Evolutionary conservation across 2,888 invertebrate species (phyloP).

Genomic region (Heteromurus nitidus): DNA sequence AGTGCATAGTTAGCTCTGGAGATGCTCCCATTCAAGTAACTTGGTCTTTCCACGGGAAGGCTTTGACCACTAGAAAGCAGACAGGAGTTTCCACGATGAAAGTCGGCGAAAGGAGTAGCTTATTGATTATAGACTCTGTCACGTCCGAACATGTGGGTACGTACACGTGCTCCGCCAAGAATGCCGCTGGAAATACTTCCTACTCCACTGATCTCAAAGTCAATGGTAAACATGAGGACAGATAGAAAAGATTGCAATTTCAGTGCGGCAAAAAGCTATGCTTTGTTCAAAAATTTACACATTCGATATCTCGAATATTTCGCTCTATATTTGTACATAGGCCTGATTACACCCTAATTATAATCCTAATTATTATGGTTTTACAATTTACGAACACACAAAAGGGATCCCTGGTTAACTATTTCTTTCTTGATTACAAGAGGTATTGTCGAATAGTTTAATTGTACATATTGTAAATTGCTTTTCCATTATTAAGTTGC

Average conservation of each 20-base stretch:
- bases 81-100: conserved; percentile 79
- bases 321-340: not conserved
- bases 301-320: too few relatives aligned
- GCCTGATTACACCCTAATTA: not conserved
- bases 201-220: conserved; percentile 81
- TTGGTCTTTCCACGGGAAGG: conserved; percentile 84
- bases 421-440: too few relatives aligned
- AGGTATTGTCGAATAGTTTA: too few relatives aligned
- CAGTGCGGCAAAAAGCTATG: too few relatives aligned
- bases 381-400: too few relatives aligned
- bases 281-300: too few relatives aligned
- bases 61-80: conserved; percentile 72
- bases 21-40: conserved; percentile 86
- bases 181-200: conserved; percentile 81
- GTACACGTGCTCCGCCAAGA: conserved; percentile 83
- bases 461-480: too few relatives aligned
- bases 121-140: conserved; percentile 81
- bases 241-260: too few relatives aligned
- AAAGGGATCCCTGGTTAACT: not conserved
- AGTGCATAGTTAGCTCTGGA: conserved; percentile 84
- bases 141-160: conserved; percentile 83
- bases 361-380: too few relatives aligned
- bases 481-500: conserved; percentile 76
- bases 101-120: conserved; percentile 79
- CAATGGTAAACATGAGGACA: conserved; percentile 77